phyloP scores from a whole-genome alignment of 2,888 invertebrate species.

The Polylopha cassiicola region DNA sequence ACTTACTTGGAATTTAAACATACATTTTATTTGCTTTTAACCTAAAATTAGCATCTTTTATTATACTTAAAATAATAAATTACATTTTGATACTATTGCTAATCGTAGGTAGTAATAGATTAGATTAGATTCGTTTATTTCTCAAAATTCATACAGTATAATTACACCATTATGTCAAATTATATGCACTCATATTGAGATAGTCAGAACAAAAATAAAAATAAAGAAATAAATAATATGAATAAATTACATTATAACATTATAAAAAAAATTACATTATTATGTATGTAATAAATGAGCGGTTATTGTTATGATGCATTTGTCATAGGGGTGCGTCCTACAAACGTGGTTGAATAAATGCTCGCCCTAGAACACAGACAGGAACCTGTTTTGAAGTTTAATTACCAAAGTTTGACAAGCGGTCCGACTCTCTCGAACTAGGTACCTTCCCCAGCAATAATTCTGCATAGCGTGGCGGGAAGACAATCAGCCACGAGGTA shows the following conservation, averaged over 20 bases:
- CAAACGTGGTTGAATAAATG: constrained; percentile 53
- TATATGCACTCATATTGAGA: too few relatives aligned
- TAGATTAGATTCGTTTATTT: too few relatives aligned
- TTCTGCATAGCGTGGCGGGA: constrained; percentile 55
- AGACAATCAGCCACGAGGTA: constrained; percentile 52
- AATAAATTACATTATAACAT: too few relatives aligned
- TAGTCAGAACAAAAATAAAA: too few relatives aligned
- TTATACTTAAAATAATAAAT: constrained; percentile 6
- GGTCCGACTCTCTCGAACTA: constrained; percentile 55
- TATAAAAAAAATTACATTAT: too few relatives aligned
- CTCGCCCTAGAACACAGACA: constrained; percentile 51
- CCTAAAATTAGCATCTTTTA: constrained; percentile 9
- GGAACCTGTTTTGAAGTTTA: constrained; percentile 73
- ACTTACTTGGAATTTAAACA: constrained; percentile 7
- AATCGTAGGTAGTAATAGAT: too few relatives aligned
- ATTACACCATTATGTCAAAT: too few relatives aligned
- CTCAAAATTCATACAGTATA: too few relatives aligned
- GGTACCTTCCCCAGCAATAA: constrained; percentile 62
- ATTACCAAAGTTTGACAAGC: constrained; percentile 76
- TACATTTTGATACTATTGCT: too few relatives aligned
- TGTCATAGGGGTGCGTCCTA: constrained; percentile 43
- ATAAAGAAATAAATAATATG: too few relatives aligned
- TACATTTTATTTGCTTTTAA: constrained; percentile 7
- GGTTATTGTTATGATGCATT: constrained; percentile 23
- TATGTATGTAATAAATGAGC: constrained; percentile 1